phyloP scores from a whole-genome alignment of 2,797 vertebrate species.

The Takifugu rubripes region DNA sequence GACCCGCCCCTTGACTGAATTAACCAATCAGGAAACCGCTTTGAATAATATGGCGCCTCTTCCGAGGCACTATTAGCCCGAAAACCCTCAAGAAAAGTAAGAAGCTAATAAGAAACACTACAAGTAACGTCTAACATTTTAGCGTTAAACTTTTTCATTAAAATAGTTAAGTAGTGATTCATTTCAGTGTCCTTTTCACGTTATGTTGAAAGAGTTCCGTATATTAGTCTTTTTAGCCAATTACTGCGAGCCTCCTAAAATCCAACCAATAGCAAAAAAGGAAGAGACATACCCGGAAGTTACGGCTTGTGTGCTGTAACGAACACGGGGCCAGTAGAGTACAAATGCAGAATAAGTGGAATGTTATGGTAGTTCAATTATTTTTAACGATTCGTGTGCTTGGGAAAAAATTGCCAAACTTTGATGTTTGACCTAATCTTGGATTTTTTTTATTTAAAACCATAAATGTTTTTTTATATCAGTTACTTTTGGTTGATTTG shows the following conservation, averaged over 20 bases:
- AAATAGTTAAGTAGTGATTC: no score
- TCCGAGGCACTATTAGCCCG: no score
- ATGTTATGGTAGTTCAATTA: not conserved
- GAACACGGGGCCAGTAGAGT: not conserved
- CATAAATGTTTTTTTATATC: no score
- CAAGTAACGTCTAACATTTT: no score
- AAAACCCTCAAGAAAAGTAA: no score
- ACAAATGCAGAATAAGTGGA: not conserved
- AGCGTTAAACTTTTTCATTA: no score
- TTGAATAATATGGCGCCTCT: no score
- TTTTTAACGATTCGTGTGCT: not conserved
- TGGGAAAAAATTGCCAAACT: not conserved
- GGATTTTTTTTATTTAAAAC: no score
- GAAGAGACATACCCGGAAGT: constrained; percentile 29
- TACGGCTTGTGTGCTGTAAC: accelerated
- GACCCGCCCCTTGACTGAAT: constrained; percentile 45
- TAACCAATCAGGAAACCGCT: constrained; percentile 67
- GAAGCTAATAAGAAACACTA: no score
- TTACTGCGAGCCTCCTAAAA: constrained; percentile 5
- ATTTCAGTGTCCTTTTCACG: no score
- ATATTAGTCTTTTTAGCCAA: constrained; percentile 11
- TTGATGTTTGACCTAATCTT: not conserved
- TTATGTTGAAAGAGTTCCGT: no score
- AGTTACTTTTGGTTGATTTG: not conserved
- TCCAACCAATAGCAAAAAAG: constrained; percentile 20